A percentile compares a stretch with the other conserved stretches of the same genome.
Conservation (phyloP, 2,888 invertebrate species). For the Ectemnius continuus region DNA sequence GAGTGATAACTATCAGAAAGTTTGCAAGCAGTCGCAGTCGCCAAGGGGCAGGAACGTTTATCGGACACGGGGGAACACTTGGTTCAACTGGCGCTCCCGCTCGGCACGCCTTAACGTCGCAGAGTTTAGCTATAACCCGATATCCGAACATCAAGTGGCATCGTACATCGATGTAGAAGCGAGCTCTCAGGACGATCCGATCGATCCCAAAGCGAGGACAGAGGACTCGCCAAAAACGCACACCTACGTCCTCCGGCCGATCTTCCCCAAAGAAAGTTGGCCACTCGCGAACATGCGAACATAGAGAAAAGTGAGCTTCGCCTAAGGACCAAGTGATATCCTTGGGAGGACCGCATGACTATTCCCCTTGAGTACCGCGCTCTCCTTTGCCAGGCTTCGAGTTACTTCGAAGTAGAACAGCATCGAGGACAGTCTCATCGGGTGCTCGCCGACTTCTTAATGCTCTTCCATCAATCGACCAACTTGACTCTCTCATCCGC, state of each 20-base stretch:
- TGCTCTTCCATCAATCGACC: no score
- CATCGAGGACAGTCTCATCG: no score
- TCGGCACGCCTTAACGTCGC: constrained; percentile 6
- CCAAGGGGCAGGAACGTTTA: neutral
- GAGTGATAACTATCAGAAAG: constrained; percentile 9
- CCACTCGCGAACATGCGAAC: neutral
- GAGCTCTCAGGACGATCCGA: neutral
- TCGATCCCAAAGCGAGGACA: neutral
- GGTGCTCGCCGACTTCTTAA: no score
- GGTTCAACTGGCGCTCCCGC: constrained; percentile 1
- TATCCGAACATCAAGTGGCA: neutral
- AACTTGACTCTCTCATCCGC: no score
- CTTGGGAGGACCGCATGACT: no score
- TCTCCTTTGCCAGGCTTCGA: no score
- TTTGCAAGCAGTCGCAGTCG: constrained; percentile 10
- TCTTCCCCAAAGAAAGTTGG: neutral
- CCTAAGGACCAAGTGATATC: no score
- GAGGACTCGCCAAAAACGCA: no score
- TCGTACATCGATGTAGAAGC: neutral
- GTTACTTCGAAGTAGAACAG: no score
- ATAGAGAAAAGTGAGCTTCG: no score
- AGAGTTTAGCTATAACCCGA: constrained; percentile 10
- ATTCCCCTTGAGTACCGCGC: no score
- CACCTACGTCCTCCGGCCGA: neutral
- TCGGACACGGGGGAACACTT: constrained; percentile 4